These are phyloP conservation scores for Sebastes reedi DNA, from an alignment of 2,797 vertebrate species.

Conservation along the genomic window DNA sequence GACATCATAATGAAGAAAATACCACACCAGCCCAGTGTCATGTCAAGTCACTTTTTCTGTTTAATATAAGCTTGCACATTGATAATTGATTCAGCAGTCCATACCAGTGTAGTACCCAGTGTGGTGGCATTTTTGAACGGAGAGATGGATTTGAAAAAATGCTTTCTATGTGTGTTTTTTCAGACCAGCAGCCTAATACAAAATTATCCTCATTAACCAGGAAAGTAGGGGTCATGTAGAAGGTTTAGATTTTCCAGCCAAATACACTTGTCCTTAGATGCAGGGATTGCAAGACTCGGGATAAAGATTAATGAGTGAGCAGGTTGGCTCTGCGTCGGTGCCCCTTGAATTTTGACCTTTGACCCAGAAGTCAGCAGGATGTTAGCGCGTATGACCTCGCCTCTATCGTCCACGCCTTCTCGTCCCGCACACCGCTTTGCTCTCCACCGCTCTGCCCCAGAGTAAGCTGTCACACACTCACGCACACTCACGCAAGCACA, in stretches of 20 bases:
- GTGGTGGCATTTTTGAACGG: not conserved
- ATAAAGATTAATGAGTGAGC: slow-evolving; percentile 64
- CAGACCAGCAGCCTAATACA: slow-evolving; percentile 4
- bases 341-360: slow-evolving; percentile 72
- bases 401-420: slow-evolving; percentile 42
- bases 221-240: slow-evolving; percentile 31
- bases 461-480: slow-evolving; percentile 65
- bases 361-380: slow-evolving; percentile 64
- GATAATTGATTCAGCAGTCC: slow-evolving; percentile 11
- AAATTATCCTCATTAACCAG: slow-evolving; percentile 37
- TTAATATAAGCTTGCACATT: slow-evolving; percentile 3
- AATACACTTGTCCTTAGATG: slow-evolving; percentile 46
- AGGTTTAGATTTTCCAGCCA: slow-evolving; percentile 40
- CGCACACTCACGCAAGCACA: slow-evolving; percentile 1
- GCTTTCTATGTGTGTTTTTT: not conserved
- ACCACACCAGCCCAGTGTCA: not conserved
- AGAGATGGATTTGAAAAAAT: not conserved
- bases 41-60: not conserved
- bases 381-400: slow-evolving; percentile 64
- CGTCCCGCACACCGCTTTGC: slow-evolving; percentile 25
- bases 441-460: slow-evolving; percentile 39
- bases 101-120: not conserved
- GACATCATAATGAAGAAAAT: not conserved
- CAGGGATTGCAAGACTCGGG: slow-evolving; percentile 34
- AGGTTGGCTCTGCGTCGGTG: slow-evolving; percentile 36